Evolutionary conservation across 2,888 invertebrate species (phyloP), one percentile per base, ranked within the genome.

Genomic region (Tillus elongatus): DNA sequence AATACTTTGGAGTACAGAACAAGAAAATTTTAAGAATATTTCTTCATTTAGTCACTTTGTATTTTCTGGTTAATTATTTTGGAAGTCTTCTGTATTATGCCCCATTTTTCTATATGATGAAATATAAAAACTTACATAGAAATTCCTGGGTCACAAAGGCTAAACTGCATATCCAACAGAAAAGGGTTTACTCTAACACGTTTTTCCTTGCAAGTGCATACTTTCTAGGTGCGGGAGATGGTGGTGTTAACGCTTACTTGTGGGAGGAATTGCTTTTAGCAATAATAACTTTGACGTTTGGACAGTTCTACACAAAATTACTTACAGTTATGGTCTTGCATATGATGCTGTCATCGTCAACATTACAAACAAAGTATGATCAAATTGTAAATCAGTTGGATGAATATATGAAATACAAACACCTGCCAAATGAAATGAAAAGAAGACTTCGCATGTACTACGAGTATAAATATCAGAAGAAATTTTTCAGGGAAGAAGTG

Each of bases 401-500:
- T 2, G 60, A 64, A 15, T 66, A 60, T 37, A 52, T 58, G 11
- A 48, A 49, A 9, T 57, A 62, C 33, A 65, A 63, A 24, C 62
- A 63, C 35, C 46, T 64, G 9, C 58, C 64, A 1, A 31, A 43
- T 2, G 51, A 57, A 14, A 60, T 64, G 53, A 58, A 54, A 16
- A 47, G 49, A 26, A 54, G 64, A 14, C 50, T 66, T 2, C 33
- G 56, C 11, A 47, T 54, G 32, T 63, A 59, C 43, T 65, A 66
- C 37, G 44, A 54, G 33, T 51, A 60, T 44, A 57, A 60, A 1
- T 66, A 59, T 36, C 50, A 53, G 32, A 56, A 59, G 13, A 58
- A 52, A 41, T 66, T 60, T 39, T 70, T 69, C 42, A 60, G 57
- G 16, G 67, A 68, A 42, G 54, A 56, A 24, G 52, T 49, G 6